Base-by-base conservation (phyloP, 2,113 vertebrate genomes). In the Sebastes fasciatus region DNA sequence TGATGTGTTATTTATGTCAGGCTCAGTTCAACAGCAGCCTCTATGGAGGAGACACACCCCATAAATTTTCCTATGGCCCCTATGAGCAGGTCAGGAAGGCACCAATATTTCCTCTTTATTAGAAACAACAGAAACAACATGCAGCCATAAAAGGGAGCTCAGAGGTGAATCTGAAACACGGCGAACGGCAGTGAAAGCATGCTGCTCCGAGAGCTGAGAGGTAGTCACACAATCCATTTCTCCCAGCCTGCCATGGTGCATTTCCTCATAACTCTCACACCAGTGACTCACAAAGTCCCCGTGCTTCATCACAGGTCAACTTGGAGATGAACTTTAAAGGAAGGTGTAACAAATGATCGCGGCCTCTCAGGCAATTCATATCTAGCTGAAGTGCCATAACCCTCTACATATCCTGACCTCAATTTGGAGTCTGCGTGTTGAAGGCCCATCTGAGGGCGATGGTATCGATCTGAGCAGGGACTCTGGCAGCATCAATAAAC, bases 101-200 rank as follows among this genome's bases (percentile, higher is more conserved):
- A 77, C 82, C 92, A 82, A 93, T 94, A 93, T 95, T 94, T 94
- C 89, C 90, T 93, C 90, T 93, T 91, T 94, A 92, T 94, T 93
- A 87, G 86, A 91, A 92, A 90, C 83, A 91, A 87, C 86, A 87
- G 88, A 82, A 85, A 89, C 80, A 92, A 92, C 85, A 90, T 70
- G 63, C 69, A 40, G 86, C 73, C 80, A 88, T 94, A 93, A 93
- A 93, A 75, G 69, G 48, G 68, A 80, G 55, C 85, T 88, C 79
- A 76, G 88, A 89, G 90, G 87, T 92, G 87, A 92, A 88, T 75
- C 75, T 77, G 68, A 88, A 83, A 89, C 78, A 65, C 46, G 49
- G 46, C 73, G 64, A 86, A 78, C 1, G 49, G 62, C 49, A 55
- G 71, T 11, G 81, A 82, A 83, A 84, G 82, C 64, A 16, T n/a